These are phyloP conservation scores for Macrobrachium rosenbergii DNA, from an alignment of 1,140 invertebrate species.

Conservation along the genomic window DNA sequence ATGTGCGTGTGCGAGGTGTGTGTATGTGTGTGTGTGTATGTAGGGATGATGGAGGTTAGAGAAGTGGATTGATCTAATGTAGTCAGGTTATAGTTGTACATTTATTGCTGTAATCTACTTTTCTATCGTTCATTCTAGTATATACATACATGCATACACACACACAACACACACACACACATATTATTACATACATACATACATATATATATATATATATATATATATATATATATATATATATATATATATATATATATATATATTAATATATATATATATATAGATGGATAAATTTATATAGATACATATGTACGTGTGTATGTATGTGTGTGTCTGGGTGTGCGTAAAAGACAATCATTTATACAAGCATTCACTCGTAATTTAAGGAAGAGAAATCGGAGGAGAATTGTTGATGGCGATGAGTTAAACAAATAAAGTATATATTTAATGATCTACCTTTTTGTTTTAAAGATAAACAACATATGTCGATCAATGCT, in stretches of 20 bases:
- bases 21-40: too few relatives aligned
- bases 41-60: too few relatives aligned
- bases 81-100: too few relatives aligned
- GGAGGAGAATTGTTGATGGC: too few relatives aligned
- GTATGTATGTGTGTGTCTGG: not conserved
- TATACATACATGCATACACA: not conserved
- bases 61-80: too few relatives aligned
- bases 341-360: not conserved
- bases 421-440: too few relatives aligned
- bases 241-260: not conserved
- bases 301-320: slow-evolving; percentile 3
- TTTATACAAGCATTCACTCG: not conserved
- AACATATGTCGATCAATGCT: not conserved
- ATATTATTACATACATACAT: slow-evolving; percentile 27
- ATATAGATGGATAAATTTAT: not conserved
- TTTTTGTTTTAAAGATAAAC: not conserved
- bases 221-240: not conserved
- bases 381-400: too few relatives aligned
- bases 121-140: too few relatives aligned
- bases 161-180: too few relatives aligned
- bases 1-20: too few relatives aligned
- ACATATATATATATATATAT: slow-evolving; percentile 22
- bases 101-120: too few relatives aligned
- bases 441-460: too few relatives aligned
- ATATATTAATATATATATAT: not conserved